Base-by-base conservation (phyloP, 2,888 invertebrate genomes). In the Hyppa rectilinea region DNA sequence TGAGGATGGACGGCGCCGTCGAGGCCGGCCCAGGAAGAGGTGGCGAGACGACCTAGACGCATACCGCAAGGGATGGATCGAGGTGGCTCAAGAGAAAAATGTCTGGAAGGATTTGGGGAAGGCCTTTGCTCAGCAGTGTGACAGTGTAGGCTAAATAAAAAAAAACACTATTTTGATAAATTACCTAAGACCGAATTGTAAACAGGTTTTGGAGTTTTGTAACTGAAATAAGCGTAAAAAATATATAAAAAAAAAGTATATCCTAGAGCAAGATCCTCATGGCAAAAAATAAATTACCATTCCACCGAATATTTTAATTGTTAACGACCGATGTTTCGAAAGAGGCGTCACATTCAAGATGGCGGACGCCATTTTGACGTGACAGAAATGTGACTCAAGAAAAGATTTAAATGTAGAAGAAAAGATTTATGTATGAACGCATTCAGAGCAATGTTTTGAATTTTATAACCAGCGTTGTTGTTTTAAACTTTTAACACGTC, bases 381-480 rank as follows among this genome's bases (percentile, higher is more conserved):
- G 40, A 75, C 6, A 49, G n/a, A n/a, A 0, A 34, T 7, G 36
- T 38, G 29, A 20, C 17, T 36, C 52, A 45, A 17, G 26, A 14
- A 50, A 45, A n/a, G n/a, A 45, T 43, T 26, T n/a, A n/a, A n/a
- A n/a, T n/a, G n/a, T n/a, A n/a, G n/a, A 50, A 14, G 36, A 26
- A 50, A 31, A 75, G 26, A 71, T 76, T 76, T 71, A 55, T 75
- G 14, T 76, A 47, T 10, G 0, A 45, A 75, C 45, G 69, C 26
- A 76, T 53, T 68, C 29, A 47, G 69, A 26, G 12, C 52, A 34
- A 5, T 2, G 26, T 40, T 47, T 68, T n/a, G 29, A 20, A 40
- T 68, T 38, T 68, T 29, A 34, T 53, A 45, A 23, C 10, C n/a
- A 0, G 14, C 17, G 14, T 40, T 63, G 23, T 26, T 67, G 5